Evolutionary conservation across 2,888 invertebrate species (phyloP).

Genomic region (Epinotia demarniana): DNA sequence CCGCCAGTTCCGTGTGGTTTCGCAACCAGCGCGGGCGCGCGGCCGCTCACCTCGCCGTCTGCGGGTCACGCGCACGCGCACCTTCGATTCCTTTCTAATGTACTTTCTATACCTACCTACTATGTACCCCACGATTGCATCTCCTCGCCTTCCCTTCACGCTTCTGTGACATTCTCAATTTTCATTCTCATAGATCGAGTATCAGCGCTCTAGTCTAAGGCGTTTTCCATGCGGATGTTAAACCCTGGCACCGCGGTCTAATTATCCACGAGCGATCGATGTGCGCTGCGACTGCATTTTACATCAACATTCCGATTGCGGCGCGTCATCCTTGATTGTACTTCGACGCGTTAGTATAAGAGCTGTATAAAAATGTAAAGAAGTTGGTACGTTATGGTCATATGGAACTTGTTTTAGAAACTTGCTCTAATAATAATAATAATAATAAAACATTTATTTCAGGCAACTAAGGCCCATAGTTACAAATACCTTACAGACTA

Average conservation of each 20-base stretch:
- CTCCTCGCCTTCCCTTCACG: constrained; percentile 68
- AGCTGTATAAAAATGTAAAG: constrained; percentile 52
- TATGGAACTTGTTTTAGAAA: constrained; percentile 11
- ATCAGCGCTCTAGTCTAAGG: constrained; percentile 57
- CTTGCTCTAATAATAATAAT: no score
- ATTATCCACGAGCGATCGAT: constrained; percentile 55
- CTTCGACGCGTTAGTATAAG: constrained; percentile 63
- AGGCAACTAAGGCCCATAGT: no score
- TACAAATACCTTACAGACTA: no score
- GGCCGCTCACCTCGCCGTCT: constrained; percentile 74
- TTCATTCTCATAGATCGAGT: constrained; percentile 59
- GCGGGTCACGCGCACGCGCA: constrained; percentile 80
- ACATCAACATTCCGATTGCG: constrained; percentile 75
- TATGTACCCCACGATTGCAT: constrained; percentile 56
- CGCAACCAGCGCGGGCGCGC: constrained; percentile 66
- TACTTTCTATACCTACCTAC: constrained; percentile 79
- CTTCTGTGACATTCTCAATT: constrained; percentile 66
- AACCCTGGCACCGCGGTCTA: constrained; percentile 52
- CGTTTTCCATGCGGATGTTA: constrained; percentile 51
- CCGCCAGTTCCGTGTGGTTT: constrained; percentile 76
- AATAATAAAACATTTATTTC: no score
- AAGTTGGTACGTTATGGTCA: constrained; percentile 2
- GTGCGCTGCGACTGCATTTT: constrained; percentile 72
- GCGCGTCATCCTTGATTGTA: constrained; percentile 74
- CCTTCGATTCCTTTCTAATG: constrained; percentile 84